Conservation (phyloP, 1,140 invertebrate genomes). For the roundworm (Caenorhabditis elegans) region DNA sequence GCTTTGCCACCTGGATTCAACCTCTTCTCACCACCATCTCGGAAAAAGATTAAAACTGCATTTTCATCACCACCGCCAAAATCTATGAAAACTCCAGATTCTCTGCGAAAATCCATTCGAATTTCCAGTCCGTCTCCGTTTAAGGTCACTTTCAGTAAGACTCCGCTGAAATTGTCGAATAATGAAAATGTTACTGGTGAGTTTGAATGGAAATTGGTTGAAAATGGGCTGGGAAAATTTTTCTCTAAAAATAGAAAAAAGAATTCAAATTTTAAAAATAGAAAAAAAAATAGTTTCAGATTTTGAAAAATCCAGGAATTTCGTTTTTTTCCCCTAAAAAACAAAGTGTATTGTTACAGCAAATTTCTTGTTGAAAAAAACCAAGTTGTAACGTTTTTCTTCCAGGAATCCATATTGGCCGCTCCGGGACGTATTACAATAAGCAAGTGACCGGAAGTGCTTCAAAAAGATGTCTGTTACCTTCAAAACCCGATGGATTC, state of each 20-base stretch:
- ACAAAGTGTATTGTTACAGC: too few relatives aligned
- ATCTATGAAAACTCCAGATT: not conserved
- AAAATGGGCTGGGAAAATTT: too few relatives aligned
- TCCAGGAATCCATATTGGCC: conserved; percentile 3
- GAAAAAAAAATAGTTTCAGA: too few relatives aligned
- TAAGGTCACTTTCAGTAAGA: conserved; percentile 13
- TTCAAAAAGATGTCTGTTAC: not conserved
- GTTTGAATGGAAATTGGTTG: too few relatives aligned
- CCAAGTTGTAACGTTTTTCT: too few relatives aligned
- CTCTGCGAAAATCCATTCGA: not conserved
- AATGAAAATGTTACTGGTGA: conserved; percentile 18
- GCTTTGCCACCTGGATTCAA: not conserved
- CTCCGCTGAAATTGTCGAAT: not conserved
- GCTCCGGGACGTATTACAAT: conserved; percentile 16
- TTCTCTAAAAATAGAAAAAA: too few relatives aligned
- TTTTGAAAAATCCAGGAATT: too few relatives aligned
- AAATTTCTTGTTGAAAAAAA: too few relatives aligned
- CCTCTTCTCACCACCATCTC: not conserved
- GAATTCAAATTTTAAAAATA: too few relatives aligned
- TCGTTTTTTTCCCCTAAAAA: too few relatives aligned
- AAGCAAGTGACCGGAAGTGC: not conserved
- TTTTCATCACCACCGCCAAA: not conserved
- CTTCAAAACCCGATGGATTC: not conserved
- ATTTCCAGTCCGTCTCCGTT: conserved; percentile 5
- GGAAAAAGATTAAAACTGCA: not conserved